These are phyloP conservation scores for human DNA, from an alignment of 2,113 vertebrate species.

Conservation along the genomic window DNA sequence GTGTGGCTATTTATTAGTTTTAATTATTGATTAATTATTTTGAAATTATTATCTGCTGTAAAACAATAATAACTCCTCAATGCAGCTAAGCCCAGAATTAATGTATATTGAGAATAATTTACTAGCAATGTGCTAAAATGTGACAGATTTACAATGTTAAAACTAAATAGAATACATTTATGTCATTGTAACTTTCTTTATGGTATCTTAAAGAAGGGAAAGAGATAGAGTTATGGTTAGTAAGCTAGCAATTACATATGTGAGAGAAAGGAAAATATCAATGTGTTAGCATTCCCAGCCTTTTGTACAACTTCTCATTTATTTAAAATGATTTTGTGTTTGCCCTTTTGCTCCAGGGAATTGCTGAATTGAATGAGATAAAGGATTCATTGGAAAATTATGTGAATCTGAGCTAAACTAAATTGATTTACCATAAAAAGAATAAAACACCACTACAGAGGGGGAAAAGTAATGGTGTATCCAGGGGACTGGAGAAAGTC, in stretches of 20 bases:
- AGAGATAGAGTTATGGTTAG: background rate
- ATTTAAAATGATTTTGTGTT: background rate
- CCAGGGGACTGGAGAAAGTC: background rate
- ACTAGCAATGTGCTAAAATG: background rate
- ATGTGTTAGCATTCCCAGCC: background rate
- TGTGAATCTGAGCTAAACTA: background rate
- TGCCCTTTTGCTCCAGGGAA: background rate
- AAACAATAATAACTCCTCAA: background rate
- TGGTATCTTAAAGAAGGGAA: background rate
- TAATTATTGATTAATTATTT: background rate
- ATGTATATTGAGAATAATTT: background rate
- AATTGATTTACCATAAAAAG: background rate
- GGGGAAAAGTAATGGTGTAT: background rate
- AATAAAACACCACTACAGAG: background rate
- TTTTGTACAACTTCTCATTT: background rate
- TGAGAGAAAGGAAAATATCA: background rate
- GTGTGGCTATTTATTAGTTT: background rate
- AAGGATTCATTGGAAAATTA: background rate
- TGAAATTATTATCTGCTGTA: background rate
- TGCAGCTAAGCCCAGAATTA: background rate
- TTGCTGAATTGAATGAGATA: background rate
- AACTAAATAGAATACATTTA: background rate
- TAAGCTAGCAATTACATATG: background rate
- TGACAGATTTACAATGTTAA: background rate
- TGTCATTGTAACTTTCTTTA: background rate